phyloP scores from a whole-genome alignment of 2,888 invertebrate species.

The Drosophila parthenogenetica region DNA sequence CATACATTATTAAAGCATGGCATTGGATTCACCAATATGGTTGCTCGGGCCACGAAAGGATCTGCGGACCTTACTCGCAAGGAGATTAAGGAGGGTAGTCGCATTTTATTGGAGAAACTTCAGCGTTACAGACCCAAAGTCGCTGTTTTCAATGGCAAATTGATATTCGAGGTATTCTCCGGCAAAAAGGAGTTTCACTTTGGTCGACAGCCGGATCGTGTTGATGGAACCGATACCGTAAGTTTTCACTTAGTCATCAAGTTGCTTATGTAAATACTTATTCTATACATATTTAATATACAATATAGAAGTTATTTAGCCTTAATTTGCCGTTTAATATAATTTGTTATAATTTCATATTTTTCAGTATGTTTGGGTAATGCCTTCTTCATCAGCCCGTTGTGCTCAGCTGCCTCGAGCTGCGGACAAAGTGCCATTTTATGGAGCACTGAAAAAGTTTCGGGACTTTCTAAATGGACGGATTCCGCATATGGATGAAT shows the following conservation, averaged over 20 bases:
- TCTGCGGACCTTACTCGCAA: conserved; percentile 97
- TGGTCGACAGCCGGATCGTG: conserved; percentile 96
- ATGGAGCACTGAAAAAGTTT: conserved; percentile 97
- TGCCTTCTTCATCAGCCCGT: conserved; percentile 98
- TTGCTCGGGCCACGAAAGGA: conserved; percentile 96
- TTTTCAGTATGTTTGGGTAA: conserved; percentile 97
- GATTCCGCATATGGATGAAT: conserved; percentile 93
- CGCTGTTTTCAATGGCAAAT: conserved; percentile 99
- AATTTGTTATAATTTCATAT: not conserved
- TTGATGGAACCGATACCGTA: conserved; percentile 97
- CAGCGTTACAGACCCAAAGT: conserved; percentile 97
- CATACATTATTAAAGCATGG: conserved; percentile 96
- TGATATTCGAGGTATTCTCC: conserved; percentile 98
- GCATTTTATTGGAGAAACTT: conserved; percentile 94
- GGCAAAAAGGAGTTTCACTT: conserved; percentile 99
- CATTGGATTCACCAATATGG: conserved; percentile 99
- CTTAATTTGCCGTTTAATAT: not conserved
- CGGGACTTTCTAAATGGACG: conserved; percentile 96
- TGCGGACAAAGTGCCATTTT: conserved; percentile 99
- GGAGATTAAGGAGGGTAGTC: conserved; percentile 97
- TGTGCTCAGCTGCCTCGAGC: conserved; percentile 99
- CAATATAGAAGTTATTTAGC: not conserved
- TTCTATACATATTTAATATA: too few relatives aligned
- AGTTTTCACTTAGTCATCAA: conserved; percentile 83
- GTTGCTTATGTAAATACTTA: too few relatives aligned